Base-by-base conservation (phyloP, 1,140 invertebrate species). In the Drosophila lacteicornis region DNA sequence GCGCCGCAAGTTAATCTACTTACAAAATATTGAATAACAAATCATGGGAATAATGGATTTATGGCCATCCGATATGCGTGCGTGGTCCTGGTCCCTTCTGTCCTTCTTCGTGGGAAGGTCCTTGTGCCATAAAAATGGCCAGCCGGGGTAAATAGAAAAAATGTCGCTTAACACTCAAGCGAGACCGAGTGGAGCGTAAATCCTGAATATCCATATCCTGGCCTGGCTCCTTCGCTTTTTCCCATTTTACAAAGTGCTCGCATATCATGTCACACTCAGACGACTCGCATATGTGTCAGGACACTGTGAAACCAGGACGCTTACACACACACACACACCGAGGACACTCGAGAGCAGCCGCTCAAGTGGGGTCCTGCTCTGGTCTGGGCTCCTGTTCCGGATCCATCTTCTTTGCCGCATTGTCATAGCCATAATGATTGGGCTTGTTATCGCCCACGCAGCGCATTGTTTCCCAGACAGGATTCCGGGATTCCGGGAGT, bases 11-110 rank as follows among this genome's bases (percentile, higher is more conserved):
- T 91, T 91, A 91, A 91, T 91, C 88, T 91, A 90, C 90, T 91
- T 82, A 84, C 88, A 91, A 91, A 91, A 91, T 91, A 91, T 91
- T 91, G 88, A 91, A 91, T 91, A 91, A 91, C 88, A 91, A 91
- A 91, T 91, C 88, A 91, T 91, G 79, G 69, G 79, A 76, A 91
- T 91, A 91, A 91, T 91, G 90, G 88, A 91, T 91, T 91, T 91
- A 91, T 91, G 88, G 79, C 85, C 86, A 91, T 86, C 79, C 70
- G 85, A 91, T 91, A 88, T 81, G 63, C 60, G 4, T 53, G 27
- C 9, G 53, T 51, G 56, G 25, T n/a, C 12, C 65, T 60, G 75
- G 78, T 79, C 79, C 71, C 82, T 70, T 51, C 63, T 70, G 55
- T 22, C 40, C 40, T n/a, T 2, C 4, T n/a, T 6, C 4, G 33